Base-by-base conservation (phyloP, 2,888 invertebrate genomes). In the Ectemnius continuus region DNA sequence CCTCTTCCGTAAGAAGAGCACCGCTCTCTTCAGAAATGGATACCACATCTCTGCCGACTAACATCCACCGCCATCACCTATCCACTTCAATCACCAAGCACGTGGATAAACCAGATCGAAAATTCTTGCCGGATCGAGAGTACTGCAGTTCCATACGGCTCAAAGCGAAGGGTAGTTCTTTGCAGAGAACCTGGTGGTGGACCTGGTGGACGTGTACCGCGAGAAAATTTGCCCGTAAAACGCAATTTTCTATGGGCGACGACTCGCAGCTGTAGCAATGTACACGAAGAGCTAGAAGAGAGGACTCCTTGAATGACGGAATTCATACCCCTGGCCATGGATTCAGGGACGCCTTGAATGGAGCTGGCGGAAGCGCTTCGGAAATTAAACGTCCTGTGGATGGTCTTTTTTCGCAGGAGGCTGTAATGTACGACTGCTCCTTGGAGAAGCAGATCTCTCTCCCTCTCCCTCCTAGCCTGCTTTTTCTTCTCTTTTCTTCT, bases 311-410 rank as follows among this genome's bases (percentile, higher is more conserved):
- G 88, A 88, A 88, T 88, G 88, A 88, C 88, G 86, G 87, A 85
- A 87, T 86, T 87, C 87, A 85, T 85, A 86, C 84, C 36, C 78
- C 81, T 60, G 70, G 74, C 71, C 76, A 73, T 82, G 79, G 83
- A 80, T 84, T 81, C 81, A 79, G 84, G 79, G 82, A 81, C 73
- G 76, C 75, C 84, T 88, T 90, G 90, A 91, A 91, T 90, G 89
- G 89, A 89, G 86, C 86, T 83, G 85, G 89, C 88, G 89, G 90
- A 90, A 90, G 90, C 87, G 85, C 89, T 90, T 90, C 89, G 90
- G 91, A 91, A 91, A 91, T 91, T 91, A 90, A 91, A 90, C 89
- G 90, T 91, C 90, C 87, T 83, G 84, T 82, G 81, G 88, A 88
- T 88, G 88, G 86, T 88, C 87, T 88, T 90, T 89, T 89, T 88